Base-by-base conservation (phyloP, 1,140 invertebrate species). In the Scylla paramamosain region DNA sequence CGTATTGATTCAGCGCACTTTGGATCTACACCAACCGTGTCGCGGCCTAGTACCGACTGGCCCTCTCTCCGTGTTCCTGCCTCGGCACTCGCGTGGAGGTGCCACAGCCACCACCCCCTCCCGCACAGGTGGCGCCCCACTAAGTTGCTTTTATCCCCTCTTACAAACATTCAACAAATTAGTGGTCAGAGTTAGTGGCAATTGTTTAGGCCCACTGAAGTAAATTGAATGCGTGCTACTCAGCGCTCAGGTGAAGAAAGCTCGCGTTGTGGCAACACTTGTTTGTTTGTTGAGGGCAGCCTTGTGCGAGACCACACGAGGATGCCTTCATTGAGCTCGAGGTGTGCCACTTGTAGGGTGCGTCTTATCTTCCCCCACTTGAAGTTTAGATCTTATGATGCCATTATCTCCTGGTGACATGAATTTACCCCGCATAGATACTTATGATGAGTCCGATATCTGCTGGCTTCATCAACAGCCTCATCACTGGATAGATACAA, bases 281-380 rank as follows among this genome's bases (percentile, higher is more conserved):
- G 89, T 91, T 59, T 91, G 89, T 91, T 67, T 91, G 46, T 91
- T 29, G 46, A 32, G 12, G n/a, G 20, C 48, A 91, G 52, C 89
- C 89, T 91, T 91, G 28, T 39, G 46, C 3, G 89, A 46, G 89
- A 91, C 45, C 86, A 87, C 86, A 87, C 31, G 86, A 90, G 45
- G 46, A 91, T 91, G 48, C 89, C 52, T 91, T 91, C 89, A 91
- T 91, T 91, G 46, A 91, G n/a, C 59, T 10, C n/a, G 46, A 59
- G 89, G 59, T 91, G 46, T 59, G 29, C n/a, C 46, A 29, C 89
- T 59, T 91, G 67, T 12, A 32, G 89, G 28, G 8, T 28, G n/a
- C 45, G n/a, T 91, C 89, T 91, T 91, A 91, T 91, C 89, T 52
- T 16, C n/a, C 20, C 14, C 89, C 31, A 91, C 89, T 91, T 91